Base-by-base conservation (phyloP, 2,797 vertebrate species). In the Sphenodon punctatus region DNA sequence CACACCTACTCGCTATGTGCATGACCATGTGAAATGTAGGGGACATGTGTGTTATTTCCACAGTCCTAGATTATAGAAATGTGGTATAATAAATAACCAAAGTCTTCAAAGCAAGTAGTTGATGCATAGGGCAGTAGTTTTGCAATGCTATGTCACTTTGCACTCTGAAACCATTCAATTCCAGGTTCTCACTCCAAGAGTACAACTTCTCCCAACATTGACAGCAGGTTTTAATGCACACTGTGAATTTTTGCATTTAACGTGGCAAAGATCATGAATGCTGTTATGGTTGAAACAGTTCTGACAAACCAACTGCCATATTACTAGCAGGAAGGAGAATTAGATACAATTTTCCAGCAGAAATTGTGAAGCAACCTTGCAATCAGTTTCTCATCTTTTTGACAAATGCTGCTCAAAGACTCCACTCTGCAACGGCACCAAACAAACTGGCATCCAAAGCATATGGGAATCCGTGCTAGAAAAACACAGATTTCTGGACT, bases 11-110 rank as follows among this genome's bases (percentile, higher is more conserved):
- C 23, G 12, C 48, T 25, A n/a, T 51, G 51, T 51, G 23, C 23
- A 25, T 23, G 48, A 48, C 46, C 67, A 56, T 22, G 30, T 79
- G 78, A 88, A 84, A 81, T 75, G 65, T 42, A 32, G 30, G 65
- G 48, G 81, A 72, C 67, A 30, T 60, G 41, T 20, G 75, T 67
- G 38, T 70, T 89, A 67, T 88, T 93, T 91, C 82, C 88, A 82
- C 79, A 80, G 17, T 58, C 32, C 49, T 82, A 30, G 80, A 75
- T 79, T 76, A n/a, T 71, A 76, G 38, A 74, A 89, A 32, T 88
- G 82, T 89, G 91, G 83, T 85, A 80, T 88, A 68, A 89, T n/a
- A n/a, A n/a, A 89, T 86, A 60, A 74, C 85, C 16, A 51, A 80
- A 78, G 80, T 83, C 82, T 92, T 91, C 68, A 88, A 90, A 90